These are phyloP conservation scores for Ochotona curzoniae DNA, from an alignment of 2,113 vertebrate species.

Conservation along the genomic window DNA sequence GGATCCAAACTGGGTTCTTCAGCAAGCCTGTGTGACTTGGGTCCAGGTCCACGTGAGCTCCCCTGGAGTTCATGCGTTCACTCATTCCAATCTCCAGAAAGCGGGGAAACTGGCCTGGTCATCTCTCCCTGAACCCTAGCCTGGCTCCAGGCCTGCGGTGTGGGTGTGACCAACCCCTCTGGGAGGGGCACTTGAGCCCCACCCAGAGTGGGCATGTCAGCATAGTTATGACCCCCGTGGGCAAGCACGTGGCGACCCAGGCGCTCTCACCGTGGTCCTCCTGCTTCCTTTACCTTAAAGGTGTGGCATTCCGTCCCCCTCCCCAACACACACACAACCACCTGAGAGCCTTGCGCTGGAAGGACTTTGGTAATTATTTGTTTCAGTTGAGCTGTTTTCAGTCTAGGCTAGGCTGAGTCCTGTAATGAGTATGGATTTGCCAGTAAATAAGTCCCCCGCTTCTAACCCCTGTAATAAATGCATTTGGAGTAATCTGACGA, in stretches of 20 bases:
- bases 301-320: neutral
- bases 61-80: neutral
- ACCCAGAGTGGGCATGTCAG: neutral
- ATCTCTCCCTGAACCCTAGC: rapidly evolving
- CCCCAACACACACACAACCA: slow-evolving; percentile 49
- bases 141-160: rapidly evolving
- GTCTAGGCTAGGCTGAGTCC: slow-evolving; percentile 82
- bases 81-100: neutral
- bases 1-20: neutral
- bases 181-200: neutral
- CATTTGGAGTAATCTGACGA: slow-evolving; percentile 85
- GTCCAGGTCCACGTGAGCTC: neutral
- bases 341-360: slow-evolving; percentile 75
- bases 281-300: neutral
- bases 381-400: slow-evolving; percentile 85
- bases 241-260: slow-evolving; percentile 5
- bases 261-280: neutral
- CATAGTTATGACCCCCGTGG: slow-evolving; percentile 46
- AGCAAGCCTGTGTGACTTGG: neutral
- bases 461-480: slow-evolving; percentile 85
- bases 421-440: slow-evolving; percentile 87
- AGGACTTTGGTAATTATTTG: slow-evolving; percentile 85
- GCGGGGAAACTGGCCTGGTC: neutral
- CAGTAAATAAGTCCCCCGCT: slow-evolving; percentile 85
- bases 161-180: neutral